phyloP scores from a whole-genome alignment of 2,797 vertebrate genomes.

The Caiman crocodilus region DNA sequence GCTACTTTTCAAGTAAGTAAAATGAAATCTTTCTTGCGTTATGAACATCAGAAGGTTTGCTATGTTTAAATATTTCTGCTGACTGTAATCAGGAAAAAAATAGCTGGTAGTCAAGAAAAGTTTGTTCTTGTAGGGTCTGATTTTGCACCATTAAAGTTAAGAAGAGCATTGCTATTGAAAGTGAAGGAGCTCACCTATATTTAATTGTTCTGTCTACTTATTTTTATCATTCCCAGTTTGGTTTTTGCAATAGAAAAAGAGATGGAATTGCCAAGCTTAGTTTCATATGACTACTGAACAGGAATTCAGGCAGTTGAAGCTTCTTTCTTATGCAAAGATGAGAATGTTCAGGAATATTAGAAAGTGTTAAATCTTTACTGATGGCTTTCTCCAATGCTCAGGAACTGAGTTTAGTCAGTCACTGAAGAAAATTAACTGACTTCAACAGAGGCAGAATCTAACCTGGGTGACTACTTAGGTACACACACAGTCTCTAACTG shows the following conservation, averaged over 20 bases:
- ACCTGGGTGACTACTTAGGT: neutral
- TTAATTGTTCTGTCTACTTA: neutral
- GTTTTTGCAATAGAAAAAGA: neutral
- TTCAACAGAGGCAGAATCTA: neutral
- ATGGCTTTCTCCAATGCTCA: neutral
- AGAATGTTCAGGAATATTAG: neutral
- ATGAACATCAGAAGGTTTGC: neutral
- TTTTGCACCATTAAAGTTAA: neutral
- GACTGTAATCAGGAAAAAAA: neutral
- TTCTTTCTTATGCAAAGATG: neutral
- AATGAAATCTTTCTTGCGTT: neutral
- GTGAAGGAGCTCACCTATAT: neutral
- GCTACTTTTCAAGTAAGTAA: constrained; percentile 94
- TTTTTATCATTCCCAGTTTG: neutral
- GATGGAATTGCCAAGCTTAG: neutral
- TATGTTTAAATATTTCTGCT: neutral
- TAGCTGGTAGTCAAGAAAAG: too few relatives aligned
- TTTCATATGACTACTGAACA: neutral
- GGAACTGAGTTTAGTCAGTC: neutral
- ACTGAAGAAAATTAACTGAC: neutral
- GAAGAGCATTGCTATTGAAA: neutral
- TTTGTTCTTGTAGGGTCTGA: neutral
- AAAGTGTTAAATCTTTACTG: neutral
- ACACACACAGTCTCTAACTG: neutral
- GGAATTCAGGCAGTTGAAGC: neutral